phyloP scores from a whole-genome alignment of 2,113 vertebrate genomes.

The Chamaea fasciata region DNA sequence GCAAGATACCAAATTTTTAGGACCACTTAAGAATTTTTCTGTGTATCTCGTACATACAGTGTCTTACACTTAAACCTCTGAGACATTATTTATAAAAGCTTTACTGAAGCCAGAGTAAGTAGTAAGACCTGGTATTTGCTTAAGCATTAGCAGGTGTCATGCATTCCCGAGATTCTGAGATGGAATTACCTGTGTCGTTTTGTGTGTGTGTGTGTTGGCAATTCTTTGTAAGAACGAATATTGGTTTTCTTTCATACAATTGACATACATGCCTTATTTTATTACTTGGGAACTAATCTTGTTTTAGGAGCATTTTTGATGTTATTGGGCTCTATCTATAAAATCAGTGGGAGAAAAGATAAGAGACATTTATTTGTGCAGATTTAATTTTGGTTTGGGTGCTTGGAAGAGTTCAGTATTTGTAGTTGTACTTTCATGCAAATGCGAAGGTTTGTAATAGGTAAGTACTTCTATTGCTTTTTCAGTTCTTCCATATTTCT shows the following conservation, averaged over 20 bases:
- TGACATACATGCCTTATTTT: not conserved
- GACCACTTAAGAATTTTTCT: not conserved
- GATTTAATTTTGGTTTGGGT: not conserved
- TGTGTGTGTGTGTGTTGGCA: not conserved
- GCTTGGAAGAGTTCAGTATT: not conserved
- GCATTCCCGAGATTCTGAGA: not conserved
- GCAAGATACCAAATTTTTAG: not conserved
- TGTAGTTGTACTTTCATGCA: not conserved
- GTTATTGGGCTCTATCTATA: not conserved
- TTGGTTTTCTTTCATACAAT: not conserved
- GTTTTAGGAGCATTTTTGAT: not conserved
- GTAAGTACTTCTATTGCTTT: not conserved
- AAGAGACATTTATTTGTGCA: not conserved
- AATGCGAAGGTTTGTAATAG: not conserved
- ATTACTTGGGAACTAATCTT: not conserved
- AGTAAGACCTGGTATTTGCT: not conserved
- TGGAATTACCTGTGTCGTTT: not conserved
- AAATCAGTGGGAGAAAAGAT: not conserved
- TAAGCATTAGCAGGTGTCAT: not conserved
- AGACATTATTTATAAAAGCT: not conserved
- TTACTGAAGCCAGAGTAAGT: not conserved
- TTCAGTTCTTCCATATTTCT: not conserved
- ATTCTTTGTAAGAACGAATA: not conserved
- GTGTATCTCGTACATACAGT: not conserved
- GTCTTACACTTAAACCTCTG: not conserved